phyloP scores from a whole-genome alignment of 2,888 invertebrate species.

The Smittia aterrima region DNA sequence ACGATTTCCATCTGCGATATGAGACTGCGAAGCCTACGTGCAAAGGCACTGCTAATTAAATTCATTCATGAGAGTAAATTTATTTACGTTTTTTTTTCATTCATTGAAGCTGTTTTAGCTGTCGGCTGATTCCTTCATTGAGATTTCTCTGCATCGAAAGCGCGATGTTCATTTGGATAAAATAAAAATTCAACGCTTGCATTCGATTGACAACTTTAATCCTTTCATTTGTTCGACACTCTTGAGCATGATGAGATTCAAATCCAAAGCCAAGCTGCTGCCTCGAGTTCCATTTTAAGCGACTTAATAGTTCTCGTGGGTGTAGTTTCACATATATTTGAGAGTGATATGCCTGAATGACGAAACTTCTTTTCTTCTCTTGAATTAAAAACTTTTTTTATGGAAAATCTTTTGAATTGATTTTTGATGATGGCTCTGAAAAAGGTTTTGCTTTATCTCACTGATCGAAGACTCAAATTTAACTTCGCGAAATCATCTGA shows the following conservation, averaged over 20 bases:
- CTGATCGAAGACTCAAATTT: too few relatives aligned
- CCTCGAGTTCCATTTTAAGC: not conserved
- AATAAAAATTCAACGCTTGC: constrained; percentile 8
- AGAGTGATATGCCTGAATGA: not conserved
- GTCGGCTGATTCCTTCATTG: not conserved
- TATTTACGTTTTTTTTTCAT: not conserved
- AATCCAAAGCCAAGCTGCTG: not conserved
- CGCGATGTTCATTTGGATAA: not conserved
- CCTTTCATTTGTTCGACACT: constrained; percentile 12
- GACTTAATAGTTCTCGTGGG: constrained; percentile 3
- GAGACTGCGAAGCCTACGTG: constrained; percentile 21
- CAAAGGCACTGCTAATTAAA: constrained; percentile 25
- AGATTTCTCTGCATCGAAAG: not conserved
- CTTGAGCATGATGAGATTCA: not conserved
- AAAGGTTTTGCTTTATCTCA: too few relatives aligned
- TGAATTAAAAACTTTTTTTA: not conserved
- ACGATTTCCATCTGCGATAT: not conserved
- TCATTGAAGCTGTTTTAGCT: not conserved
- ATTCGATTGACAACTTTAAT: not conserved
- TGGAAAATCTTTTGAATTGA: not conserved
- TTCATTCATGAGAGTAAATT: constrained; percentile 23
- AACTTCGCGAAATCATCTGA: not conserved
- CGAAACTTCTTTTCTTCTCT: not conserved
- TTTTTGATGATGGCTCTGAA: not conserved
- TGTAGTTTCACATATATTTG: constrained; percentile 1